phyloP scores from a whole-genome alignment of 2,113 vertebrate genomes.

The Junco hyemalis region DNA sequence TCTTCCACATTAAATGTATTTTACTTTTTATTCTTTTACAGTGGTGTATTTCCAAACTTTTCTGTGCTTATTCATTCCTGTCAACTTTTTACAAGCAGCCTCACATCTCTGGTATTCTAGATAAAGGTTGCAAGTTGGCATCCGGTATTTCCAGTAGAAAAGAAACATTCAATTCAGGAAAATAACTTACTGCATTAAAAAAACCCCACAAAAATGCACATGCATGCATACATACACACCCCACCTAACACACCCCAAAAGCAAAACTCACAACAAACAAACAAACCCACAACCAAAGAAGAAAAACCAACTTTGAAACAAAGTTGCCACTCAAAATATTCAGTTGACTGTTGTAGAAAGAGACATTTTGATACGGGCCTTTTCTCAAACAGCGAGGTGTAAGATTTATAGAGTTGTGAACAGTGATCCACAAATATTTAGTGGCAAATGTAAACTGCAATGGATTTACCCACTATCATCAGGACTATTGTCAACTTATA shows the following conservation, averaged over 20 bases:
- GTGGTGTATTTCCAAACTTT: background rate
- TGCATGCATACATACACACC: accelerated
- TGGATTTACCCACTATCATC: background rate
- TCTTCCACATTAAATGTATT: background rate
- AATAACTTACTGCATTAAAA: background rate
- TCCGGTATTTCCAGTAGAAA: background rate
- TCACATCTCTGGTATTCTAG: background rate
- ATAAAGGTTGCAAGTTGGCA: background rate
- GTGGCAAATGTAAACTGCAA: background rate
- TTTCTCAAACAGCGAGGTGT: background rate
- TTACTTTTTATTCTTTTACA: background rate
- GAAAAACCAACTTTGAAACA: background rate
- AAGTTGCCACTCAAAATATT: background rate
- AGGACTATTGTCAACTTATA: background rate
- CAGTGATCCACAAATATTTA: background rate
- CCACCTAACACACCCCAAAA: background rate
- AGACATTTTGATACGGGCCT: background rate
- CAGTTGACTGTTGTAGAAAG: background rate
- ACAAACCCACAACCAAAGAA: background rate
- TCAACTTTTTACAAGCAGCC: background rate
- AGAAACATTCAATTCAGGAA: background rate
- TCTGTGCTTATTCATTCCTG: background rate
- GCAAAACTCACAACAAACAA: background rate
- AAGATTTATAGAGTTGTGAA: background rate
- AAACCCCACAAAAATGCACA: background rate